These are phyloP conservation scores for Cheiracanthium punctorium DNA, from an alignment of 2,888 invertebrate species.

Conservation along the genomic window DNA sequence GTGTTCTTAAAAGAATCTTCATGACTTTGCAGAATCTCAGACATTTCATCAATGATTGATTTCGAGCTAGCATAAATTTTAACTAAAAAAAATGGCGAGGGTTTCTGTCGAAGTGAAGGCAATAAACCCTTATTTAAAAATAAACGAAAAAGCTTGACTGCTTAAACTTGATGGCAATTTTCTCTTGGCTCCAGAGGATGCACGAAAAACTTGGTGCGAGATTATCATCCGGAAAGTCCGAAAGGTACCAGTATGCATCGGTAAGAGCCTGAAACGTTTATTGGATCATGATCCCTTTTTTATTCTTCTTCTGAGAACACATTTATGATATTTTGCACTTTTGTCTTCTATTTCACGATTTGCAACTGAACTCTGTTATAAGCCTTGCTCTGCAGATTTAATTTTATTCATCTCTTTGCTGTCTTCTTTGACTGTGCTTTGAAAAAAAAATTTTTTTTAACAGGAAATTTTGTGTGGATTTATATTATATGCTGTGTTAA, in stretches of 20 bases:
- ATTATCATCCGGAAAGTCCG: constrained; percentile 67
- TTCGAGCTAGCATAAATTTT: no score
- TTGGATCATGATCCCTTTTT: constrained; percentile 35
- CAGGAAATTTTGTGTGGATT: no score
- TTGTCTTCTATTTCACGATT: constrained; percentile 5
- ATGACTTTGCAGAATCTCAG: no score
- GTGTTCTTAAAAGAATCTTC: no score
- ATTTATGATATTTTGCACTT: constrained; percentile 1
- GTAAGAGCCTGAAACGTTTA: constrained; percentile 51
- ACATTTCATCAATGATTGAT: no score
- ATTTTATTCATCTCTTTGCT: no score
- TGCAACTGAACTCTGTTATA: no score
- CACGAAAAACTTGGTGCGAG: constrained; percentile 66
- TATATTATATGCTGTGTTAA: no score
- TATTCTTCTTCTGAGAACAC: constrained; percentile 18
- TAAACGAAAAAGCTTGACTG: background rate
- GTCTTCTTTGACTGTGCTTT: no score
- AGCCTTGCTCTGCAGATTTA: no score
- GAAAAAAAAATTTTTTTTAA: no score
- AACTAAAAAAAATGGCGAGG: no score
- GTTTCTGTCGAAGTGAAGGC: background rate
- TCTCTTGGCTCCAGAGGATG: constrained; percentile 49
- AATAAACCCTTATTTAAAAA: background rate
- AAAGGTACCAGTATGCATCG: constrained; percentile 54
- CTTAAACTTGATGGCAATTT: constrained; percentile 35